Evolutionary conservation across 2,113 vertebrate genomes (phyloP), one percentile per base, ranked within the genome.

Genomic region (Pseudorectes ferrugineus): DNA sequence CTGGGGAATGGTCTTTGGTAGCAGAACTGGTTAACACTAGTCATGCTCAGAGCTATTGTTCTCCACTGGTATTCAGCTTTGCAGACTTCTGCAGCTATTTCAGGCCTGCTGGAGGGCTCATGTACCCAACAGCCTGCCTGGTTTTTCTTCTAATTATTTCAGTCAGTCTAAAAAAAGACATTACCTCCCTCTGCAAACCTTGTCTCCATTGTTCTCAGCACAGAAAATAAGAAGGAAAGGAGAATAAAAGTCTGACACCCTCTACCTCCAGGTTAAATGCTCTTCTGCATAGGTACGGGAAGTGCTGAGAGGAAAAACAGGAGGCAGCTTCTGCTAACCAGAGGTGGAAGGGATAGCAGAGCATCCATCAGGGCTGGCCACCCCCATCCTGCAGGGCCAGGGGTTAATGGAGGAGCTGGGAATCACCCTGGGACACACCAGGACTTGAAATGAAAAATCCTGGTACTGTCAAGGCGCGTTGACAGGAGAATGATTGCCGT

Each of bases 81-180:
- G 42, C 95, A 97, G 92, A 83, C 91, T 97, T 83, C 63, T 94
- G 95, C 92, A 93, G 85, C 96, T 95, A 92, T 95, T 95, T 94
- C 94, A 88, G 95, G 91, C 92, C 92, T 92, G 91, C 92, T 86
- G 72, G 92, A 96, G 88, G 91, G 95, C 95, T 97, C 83, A 0
- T 86, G 79, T 90, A 95, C 91, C 91, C 91, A 91, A 80, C 94
- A 90, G 95, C 92, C 40, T 86, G 92, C 85, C 92, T 96, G 92
- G 26, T 92, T 93, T 93, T 93, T 46, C 82, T 97, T 90, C 83
- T 91, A 92, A 96, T 95, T 97, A 94, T 95, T 95, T 92, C 91
- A 95, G 79, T 62, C 82, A 80, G 79, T 52, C 96, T 96, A 97
- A 95, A 97, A 96, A 95, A 96, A 95, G 95, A 20, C 22, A 54